Evolutionary conservation across 2,797 vertebrate species (phyloP), one percentile per base, ranked within the genome.

Genomic region (Leucoraja ocellata): DNA sequence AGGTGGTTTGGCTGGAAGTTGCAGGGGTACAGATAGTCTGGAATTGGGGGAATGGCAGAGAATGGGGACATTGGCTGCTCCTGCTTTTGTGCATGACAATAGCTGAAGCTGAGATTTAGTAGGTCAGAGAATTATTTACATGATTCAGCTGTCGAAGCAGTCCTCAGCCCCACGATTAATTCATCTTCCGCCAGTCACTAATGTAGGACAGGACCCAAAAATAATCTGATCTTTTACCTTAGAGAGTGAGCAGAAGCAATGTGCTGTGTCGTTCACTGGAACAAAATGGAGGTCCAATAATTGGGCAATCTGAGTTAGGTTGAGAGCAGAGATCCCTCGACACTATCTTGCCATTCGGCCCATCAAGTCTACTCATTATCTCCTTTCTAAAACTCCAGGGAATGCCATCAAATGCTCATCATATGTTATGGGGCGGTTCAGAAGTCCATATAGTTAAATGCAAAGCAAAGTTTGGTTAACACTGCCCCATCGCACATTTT

Each of bases 201-300:
- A 90, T 71, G 32, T 90, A 90, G 86, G 86, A 39, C 86, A 90
- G 6, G 18, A 68, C 32, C 84, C 86, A 90, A 90, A 90, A 90
- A 90, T 90, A 90, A 65, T 71, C 61, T 71, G 61, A 90, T 65
- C 86, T 71, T 90, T 71, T 68, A 71, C 86, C 86, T 71, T 36
- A n/a, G 65, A 90, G 63, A 90, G 13, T 9, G 86, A 90, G 4
- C 58, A 86, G 58, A 86, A 86, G 61, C 65, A 28, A 28, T 61
- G 1, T 63, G 54, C 54, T 61, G 32, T 54, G 25, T 61, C 54
- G n/a, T 84, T 10, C 54, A 84, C 54, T 28, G 25, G 83, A 86
- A 63, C 18, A 73, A 6, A 73, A 73, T 73, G 21, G 18, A 73
- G 25, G 4, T 23, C 4, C 5, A 73, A 21, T 21, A 18, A 73